Conservation (phyloP, 2,888 invertebrate genomes). For the Heteromyza rotundicornis region DNA sequence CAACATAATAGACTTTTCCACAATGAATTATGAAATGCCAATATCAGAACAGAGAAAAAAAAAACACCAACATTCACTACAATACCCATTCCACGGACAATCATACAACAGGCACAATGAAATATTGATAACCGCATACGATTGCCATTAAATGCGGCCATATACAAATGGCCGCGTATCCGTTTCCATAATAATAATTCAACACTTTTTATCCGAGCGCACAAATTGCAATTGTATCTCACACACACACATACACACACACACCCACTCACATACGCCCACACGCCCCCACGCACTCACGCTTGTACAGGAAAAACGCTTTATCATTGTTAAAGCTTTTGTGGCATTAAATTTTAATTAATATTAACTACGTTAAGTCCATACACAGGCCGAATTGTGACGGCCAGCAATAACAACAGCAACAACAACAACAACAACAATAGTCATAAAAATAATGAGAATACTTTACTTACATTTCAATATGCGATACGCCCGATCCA, state of each 20-base stretch:
- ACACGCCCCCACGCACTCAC: not conserved
- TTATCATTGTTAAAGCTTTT: not conserved
- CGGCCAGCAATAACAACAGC: not conserved
- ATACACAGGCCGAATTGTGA: conserved; percentile 18
- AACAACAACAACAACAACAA: conserved; percentile 3
- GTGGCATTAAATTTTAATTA: conserved; percentile 7
- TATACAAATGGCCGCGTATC: not conserved
- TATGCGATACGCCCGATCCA: conserved; percentile 48
- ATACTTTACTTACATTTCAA: conserved; percentile 40
- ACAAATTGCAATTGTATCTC: not conserved
- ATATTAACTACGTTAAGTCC: conserved; percentile 4
- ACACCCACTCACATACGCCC: not conserved
- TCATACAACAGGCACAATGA: not conserved
- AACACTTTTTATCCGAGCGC: not conserved
- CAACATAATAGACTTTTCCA: too few relatives aligned
- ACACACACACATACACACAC: not conserved
- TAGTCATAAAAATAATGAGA: not conserved
- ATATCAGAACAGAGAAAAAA: not conserved
- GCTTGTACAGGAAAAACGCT: not conserved
- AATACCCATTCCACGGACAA: not conserved
- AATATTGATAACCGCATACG: not conserved
- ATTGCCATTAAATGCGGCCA: not conserved
- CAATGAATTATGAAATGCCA: not conserved
- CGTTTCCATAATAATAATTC: not conserved
- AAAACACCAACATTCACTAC: not conserved